Base-by-base conservation (phyloP, 2,888 invertebrate genomes). In the Atethmia centrago region DNA sequence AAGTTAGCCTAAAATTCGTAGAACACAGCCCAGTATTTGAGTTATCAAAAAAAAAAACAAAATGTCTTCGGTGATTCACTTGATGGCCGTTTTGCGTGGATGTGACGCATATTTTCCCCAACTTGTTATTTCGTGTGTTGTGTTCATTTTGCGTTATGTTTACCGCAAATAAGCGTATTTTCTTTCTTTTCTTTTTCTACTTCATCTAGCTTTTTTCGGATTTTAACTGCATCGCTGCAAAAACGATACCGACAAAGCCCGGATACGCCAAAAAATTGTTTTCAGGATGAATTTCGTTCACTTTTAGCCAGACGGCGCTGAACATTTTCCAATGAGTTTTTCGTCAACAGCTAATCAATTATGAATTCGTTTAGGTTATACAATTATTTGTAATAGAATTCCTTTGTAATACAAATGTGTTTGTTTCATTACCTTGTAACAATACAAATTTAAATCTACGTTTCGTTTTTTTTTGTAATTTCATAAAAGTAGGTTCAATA, bases 371-470 rank as follows among this genome's bases (percentile, higher is more conserved):
- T 74, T 74, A 61, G 31, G 40, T 51, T 51, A 25, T 53, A 74
- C 61, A 53, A 65, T 65, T 65, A 75, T 69, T 75, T 64, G 31
- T 80, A 70, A 75, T 66, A 75, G 61, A 55, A 70, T 80, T 65
- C 51, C 59, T 75, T 79, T 80, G 40, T 75, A 51, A 69, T 28
- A 62, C 59, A 69, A 64, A 67, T 53, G 25, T 69, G 36, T 65
- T 61, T 49, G 65, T 61, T 59, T 70, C 58, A 74, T 69, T 42
- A 58, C 45, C 47, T 49, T 21, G 67, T 56, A 65, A 74, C 65
- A 80, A 65, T 69, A 40, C 31, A 75, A 66, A 62, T 79, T 64
- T 0, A 65, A 74, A 62, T 69, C 47, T 49, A 49, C 3, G 53
- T 79, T 74, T 53, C 51, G 56, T 62, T 66, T 76, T 74, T 63